Conservation (phyloP, 2,113 vertebrate species). For the Falco punctatus region DNA sequence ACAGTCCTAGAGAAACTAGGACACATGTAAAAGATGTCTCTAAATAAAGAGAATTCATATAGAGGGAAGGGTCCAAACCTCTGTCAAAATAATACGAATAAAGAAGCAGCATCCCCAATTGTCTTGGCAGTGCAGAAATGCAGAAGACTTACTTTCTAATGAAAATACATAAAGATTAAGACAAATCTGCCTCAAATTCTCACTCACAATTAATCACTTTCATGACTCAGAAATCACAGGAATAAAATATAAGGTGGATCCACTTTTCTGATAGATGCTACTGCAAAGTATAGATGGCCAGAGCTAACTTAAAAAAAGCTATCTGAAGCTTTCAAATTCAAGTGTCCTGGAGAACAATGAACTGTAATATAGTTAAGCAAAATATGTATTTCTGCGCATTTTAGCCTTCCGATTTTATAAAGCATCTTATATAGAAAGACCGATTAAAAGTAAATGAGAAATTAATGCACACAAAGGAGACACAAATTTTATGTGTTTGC, state of each 20-base stretch:
- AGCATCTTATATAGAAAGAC: neutral
- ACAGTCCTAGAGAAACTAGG: neutral
- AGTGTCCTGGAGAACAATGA: neutral
- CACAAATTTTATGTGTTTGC: neutral
- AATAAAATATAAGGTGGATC: neutral
- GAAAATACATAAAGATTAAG: neutral
- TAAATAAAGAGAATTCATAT: neutral
- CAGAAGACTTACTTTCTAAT: neutral
- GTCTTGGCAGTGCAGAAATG: conserved; percentile 13
- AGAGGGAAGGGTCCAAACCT: neutral
- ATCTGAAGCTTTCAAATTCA: neutral
- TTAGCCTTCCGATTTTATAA: neutral
- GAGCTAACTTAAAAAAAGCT: neutral
- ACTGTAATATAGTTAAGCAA: neutral
- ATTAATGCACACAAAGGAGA: neutral
- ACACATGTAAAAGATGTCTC: neutral
- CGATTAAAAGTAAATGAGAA: neutral
- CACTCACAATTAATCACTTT: neutral
- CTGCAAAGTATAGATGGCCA: neutral
- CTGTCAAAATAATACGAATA: conserved; percentile 1
- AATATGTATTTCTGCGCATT: neutral
- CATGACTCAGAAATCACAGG: neutral
- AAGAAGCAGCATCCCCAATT: neutral
- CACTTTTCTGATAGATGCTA: neutral
- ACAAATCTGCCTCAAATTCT: neutral